A percentile compares a stretch with the other conserved stretches of the same genome.
Conservation (phyloP, 2,888 invertebrate species). For the Venusia cambrica region DNA sequence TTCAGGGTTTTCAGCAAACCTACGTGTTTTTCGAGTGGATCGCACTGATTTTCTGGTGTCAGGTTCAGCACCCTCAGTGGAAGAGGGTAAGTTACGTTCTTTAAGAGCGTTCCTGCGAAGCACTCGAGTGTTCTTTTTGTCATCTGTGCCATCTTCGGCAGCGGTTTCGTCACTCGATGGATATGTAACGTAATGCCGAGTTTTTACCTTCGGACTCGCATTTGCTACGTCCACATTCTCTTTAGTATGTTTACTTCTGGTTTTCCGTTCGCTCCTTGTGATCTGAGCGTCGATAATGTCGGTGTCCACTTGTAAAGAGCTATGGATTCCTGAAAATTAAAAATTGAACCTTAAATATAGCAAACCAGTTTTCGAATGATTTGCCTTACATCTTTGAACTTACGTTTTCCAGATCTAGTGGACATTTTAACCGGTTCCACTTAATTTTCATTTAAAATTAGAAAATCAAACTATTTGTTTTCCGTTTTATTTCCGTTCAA, state of each 20-base stretch:
- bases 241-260: conserved; percentile 47
- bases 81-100: conserved; percentile 39
- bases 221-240: conserved; percentile 40
- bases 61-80: conserved; percentile 24
- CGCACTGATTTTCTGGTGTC: conserved; percentile 34
- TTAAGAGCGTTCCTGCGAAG: conserved; percentile 47
- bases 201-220: conserved; percentile 39
- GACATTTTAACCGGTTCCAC: conserved; percentile 44
- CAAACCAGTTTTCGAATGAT: too few relatives aligned
- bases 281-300: conserved; percentile 29
- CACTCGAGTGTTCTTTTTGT: conserved; percentile 30
- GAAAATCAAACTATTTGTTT: conserved; percentile 2
- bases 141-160: conserved; percentile 18
- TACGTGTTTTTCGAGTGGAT: conserved; percentile 47
- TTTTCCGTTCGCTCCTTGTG: conserved; percentile 48
- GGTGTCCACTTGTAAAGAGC: conserved; percentile 39
- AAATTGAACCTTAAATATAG: too few relatives aligned
- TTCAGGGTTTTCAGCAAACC: conserved; percentile 29
- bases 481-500: too few relatives aligned
- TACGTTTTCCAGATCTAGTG: conserved; percentile 71
- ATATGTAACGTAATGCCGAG: conserved; percentile 60
- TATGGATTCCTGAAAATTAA: conserved; percentile 55
- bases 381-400: too few relatives aligned
- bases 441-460: neutral
- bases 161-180: conserved; percentile 49